Evolutionary conservation across 2,888 invertebrate species (phyloP).

Genomic region (Pachymerium ferrugineum): DNA sequence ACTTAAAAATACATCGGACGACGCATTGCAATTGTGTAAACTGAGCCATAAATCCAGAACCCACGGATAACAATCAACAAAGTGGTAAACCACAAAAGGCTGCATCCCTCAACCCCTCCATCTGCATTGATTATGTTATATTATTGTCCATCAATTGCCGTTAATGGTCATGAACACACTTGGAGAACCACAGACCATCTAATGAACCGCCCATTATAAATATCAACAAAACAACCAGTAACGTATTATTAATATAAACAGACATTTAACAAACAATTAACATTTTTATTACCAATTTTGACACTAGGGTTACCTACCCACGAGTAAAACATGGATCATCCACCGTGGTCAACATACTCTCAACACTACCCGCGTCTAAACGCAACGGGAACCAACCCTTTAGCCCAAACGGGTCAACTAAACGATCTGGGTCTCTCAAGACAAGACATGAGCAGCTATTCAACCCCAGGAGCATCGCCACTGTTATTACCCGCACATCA

Average conservation of each 20-base stretch:
- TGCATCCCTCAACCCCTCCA: background rate
- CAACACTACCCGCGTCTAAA: conserved; percentile 39
- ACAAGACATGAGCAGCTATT: conserved; percentile 39
- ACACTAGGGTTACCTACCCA: too few relatives aligned
- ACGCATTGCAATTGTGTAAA: background rate
- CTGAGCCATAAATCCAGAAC: background rate
- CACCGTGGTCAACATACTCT: conserved; percentile 40
- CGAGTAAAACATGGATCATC: conserved; percentile 39
- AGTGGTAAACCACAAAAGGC: background rate
- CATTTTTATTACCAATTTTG: too few relatives aligned
- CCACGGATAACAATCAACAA: background rate
- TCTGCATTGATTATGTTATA: background rate
- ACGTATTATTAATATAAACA: too few relatives aligned
- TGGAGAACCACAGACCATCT: too few relatives aligned
- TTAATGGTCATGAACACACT: background rate
- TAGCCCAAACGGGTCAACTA: conserved; percentile 37
- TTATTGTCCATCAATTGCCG: background rate
- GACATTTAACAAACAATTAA: too few relatives aligned
- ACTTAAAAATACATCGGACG: background rate
- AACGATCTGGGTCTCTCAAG: conserved; percentile 39
- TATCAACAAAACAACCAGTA: too few relatives aligned
- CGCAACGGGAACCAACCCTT: conserved; percentile 37
- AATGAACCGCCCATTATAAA: too few relatives aligned
- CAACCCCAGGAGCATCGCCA: conserved; percentile 36
- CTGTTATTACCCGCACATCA: conserved; percentile 38